phyloP scores from a whole-genome alignment of 2,797 vertebrate species.

The Sorex maritimensis region DNA sequence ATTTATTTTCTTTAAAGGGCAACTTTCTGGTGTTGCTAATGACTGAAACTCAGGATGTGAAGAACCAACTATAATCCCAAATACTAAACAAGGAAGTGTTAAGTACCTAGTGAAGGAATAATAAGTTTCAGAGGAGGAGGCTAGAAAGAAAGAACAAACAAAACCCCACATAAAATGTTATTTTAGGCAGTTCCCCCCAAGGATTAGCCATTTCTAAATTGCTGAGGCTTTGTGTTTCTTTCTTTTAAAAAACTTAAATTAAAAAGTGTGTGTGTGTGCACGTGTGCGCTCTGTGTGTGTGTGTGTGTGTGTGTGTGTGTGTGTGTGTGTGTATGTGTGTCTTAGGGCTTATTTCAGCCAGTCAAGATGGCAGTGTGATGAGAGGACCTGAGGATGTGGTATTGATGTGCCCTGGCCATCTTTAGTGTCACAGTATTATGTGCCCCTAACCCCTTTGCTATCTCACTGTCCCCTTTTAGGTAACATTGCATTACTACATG shows the following conservation, averaged over 20 bases:
- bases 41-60: not conserved
- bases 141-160: not conserved
- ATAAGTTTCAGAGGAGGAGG: not conserved
- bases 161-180: not conserved
- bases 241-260: not conserved
- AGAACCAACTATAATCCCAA: not conserved
- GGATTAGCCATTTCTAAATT: not conserved
- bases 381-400: too few species aligned
- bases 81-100: not conserved
- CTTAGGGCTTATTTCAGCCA: too few species aligned
- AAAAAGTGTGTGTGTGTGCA: too few species aligned
- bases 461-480: not conserved
- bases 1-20: too few species aligned
- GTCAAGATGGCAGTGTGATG: too few species aligned
- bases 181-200: not conserved
- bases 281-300: too few species aligned
- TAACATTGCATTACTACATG: not conserved
- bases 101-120: not conserved
- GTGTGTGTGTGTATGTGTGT: too few species aligned
- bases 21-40: not conserved
- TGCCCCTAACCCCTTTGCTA: too few species aligned
- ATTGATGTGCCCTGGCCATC: too few species aligned
- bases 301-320: too few species aligned
- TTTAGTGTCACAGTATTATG: too few species aligned
- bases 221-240: not conserved